Percentiles rank a stretch among this genome's conserved stretches.
Evolutionary conservation across 2,888 invertebrate species (phyloP).

Genomic region (Lasioglossum villosulum): DNA sequence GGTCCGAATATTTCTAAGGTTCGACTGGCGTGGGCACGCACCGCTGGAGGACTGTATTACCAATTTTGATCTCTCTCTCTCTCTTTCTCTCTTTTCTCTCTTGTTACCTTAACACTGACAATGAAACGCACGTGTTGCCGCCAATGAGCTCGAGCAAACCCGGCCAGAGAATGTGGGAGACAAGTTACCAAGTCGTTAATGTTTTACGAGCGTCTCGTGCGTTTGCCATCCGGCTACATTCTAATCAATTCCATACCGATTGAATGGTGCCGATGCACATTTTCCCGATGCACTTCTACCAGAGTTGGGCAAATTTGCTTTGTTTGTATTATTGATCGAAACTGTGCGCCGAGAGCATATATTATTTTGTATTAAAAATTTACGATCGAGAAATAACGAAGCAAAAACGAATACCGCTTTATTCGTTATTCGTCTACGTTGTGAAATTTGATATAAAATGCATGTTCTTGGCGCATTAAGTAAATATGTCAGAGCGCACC

Average conservation of each 20-base stretch:
- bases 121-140: conserved; percentile 67
- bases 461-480: no score
- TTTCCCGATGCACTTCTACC: no score
- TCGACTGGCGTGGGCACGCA: conserved; percentile 63
- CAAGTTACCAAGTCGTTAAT: conserved; percentile 49
- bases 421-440: no score
- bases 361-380: no score
- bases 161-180: conserved; percentile 38
- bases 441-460: no score
- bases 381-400: no score
- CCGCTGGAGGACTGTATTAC: conserved; percentile 61
- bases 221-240: conserved; percentile 25
- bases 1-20: conserved; percentile 60
- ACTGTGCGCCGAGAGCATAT: no score
- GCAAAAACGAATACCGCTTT: no score
- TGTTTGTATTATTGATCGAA: no score
- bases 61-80: background rate
- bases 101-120: conserved; percentile 72
- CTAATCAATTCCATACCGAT: conserved; percentile 22
- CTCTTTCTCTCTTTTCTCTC: conserved; percentile 37
- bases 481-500: no score
- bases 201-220: conserved; percentile 44
- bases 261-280: no score
- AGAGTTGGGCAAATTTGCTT: no score
- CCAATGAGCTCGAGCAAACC: background rate